Evolutionary conservation across 2,113 vertebrate species (phyloP), one percentile per base, ranked within the genome.

Genomic region (Megalops atlanticus): DNA sequence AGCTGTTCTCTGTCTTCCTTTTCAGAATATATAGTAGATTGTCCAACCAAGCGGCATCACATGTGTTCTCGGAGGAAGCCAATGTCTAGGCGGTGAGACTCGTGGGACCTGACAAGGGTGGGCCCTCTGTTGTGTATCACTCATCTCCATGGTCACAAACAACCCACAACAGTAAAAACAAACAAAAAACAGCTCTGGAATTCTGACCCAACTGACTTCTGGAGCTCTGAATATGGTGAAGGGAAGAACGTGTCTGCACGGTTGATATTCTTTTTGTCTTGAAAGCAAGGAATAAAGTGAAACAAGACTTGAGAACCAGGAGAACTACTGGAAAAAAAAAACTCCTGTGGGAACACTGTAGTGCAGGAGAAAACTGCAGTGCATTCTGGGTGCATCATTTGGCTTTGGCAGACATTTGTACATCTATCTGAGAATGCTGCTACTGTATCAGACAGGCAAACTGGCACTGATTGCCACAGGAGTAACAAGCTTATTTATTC

Each of bases 41-140:
- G 40, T 71, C 52, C 76, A 39, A 58, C 41, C 31, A 4, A 31
- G 35, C 35, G 27, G 11, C 38, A 12, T 33, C 40, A 73, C 43
- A 11, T 35, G 31, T 72, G 6, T 5, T 16, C 78, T 39, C 47
- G 39, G 36, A 58, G 54, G 21, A 27, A 31, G 11, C 21, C 36
- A 15, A 41, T 31, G 36, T 0, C 21, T 38, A 21, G 24, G 36
- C 6, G 40, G 40, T 5, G 43, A 35, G 43, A 80, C 31, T 40
- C 27, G 4, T 45, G 38, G 40, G 41, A 71, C 15, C 69, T 54
- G 69, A 45, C 58, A 80, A 45, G 70, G 33, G 78, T 76, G 74
- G 76, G 71, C 21, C 79, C 45, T 72, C 35, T 73, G 70, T 72
- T 81, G 80, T 75, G 72, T 75, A 75, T 75, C 80, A 81, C 39